Conservation (phyloP, 2,113 vertebrate genomes). For the Trinectes maculatus region DNA sequence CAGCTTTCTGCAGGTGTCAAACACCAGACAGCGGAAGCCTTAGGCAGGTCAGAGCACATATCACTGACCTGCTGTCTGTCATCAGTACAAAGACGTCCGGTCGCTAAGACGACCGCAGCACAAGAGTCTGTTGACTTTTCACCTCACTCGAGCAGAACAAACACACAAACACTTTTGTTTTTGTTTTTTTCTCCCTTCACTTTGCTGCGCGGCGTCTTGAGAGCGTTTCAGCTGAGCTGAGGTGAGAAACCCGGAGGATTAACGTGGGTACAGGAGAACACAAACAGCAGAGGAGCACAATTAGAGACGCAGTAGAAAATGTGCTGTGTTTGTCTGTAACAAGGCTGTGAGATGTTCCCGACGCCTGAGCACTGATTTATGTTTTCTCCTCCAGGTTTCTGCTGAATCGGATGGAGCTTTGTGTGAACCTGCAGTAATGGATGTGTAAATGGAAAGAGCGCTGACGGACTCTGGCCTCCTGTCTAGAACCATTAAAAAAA, state of each 20-base stretch:
- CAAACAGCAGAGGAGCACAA: slow-evolving; percentile 13
- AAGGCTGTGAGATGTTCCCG: slow-evolving; percentile 23
- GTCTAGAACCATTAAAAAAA: too few relatives aligned
- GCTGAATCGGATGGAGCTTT: slow-evolving; percentile 22
- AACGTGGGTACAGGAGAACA: not conserved
- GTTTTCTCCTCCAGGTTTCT: slow-evolving; percentile 24
- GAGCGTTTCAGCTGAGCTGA: slow-evolving; percentile 1
- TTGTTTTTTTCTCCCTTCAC: too few relatives aligned
- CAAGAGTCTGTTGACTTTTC: slow-evolving; percentile 35
- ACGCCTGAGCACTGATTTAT: slow-evolving; percentile 18
- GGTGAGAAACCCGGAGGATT: slow-evolving; percentile 29
- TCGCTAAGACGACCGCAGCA: not conserved
- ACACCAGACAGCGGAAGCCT: slow-evolving; percentile 38
- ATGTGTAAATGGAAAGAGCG: not conserved
- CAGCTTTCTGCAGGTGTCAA: slow-evolving; percentile 53
- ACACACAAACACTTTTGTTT: not conserved
- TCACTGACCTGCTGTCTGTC: slow-evolving; percentile 17
- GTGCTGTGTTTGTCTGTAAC: slow-evolving; percentile 15
- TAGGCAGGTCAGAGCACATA: slow-evolving; percentile 42
- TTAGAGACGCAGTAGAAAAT: slow-evolving; percentile 28
- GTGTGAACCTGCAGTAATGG: too few relatives aligned
- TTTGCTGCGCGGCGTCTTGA: slow-evolving; percentile 3
- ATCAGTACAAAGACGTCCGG: slow-evolving; percentile 26
- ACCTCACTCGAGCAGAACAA: slow-evolving; percentile 25
- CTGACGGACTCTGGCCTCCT: not conserved